A percentile compares a stretch with the other conserved stretches of the same genome.
Evolutionary conservation across 2,888 invertebrate genomes (phyloP).

Genomic region (Caenorhabditis panamensis): DNA sequence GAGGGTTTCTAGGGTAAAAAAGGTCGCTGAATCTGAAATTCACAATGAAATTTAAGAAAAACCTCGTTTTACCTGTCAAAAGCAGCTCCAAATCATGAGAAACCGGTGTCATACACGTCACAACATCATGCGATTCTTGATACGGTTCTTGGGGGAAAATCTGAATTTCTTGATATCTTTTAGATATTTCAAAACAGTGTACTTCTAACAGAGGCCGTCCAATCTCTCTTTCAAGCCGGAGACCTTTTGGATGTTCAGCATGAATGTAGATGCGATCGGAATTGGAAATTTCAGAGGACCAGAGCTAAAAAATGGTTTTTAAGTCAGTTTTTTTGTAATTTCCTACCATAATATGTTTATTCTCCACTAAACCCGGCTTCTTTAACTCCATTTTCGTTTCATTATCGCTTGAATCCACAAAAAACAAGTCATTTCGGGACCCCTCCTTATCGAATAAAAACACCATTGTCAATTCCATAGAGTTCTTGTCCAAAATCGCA

Average conservation of each 20-base stretch:
- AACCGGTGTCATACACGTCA: conserved; percentile 45
- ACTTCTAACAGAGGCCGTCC: conserved; percentile 42
- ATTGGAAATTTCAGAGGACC: conserved; percentile 12
- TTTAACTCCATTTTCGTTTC: conserved; percentile 28
- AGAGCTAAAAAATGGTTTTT: conserved; percentile 10
- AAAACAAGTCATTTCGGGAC: conserved; percentile 2
- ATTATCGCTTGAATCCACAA: not conserved
- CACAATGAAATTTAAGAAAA: too few relatives aligned
- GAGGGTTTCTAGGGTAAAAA: not conserved
- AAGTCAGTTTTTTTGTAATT: too few relatives aligned
- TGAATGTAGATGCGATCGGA: not conserved
- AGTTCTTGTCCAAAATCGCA: conserved; percentile 28
- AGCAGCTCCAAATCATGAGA: conserved; percentile 24
- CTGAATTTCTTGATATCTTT: conserved; percentile 10
- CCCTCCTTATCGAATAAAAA: conserved; percentile 12
- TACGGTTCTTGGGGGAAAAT: conserved; percentile 41
- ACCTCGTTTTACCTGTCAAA: conserved; percentile 11
- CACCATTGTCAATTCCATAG: conserved; percentile 23
- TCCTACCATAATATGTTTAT: conserved; percentile 27
- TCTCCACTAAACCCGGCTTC: conserved; percentile 16
- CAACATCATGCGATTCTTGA: conserved; percentile 30
- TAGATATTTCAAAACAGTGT: not conserved
- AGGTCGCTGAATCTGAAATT: too few relatives aligned
- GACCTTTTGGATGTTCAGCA: conserved; percentile 38
- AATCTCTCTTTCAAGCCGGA: conserved; percentile 13